phyloP scores from a whole-genome alignment of 2,113 vertebrate genomes.

The Acrocephalus arundinaceus region DNA sequence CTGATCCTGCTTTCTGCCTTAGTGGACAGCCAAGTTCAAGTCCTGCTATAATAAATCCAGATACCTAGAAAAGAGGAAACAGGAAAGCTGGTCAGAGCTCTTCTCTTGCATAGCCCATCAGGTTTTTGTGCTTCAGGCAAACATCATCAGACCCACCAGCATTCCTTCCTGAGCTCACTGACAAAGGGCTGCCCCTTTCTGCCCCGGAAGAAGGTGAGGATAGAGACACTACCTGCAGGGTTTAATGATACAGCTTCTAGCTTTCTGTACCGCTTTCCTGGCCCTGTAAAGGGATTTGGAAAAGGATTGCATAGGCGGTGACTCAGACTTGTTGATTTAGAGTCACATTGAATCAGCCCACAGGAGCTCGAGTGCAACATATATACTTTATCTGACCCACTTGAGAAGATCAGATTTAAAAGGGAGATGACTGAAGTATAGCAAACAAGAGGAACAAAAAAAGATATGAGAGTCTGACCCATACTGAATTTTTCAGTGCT shows the following conservation, averaged over 20 bases:
- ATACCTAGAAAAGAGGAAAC: not conserved
- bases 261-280: not conserved
- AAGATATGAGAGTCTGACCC: not conserved
- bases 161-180: accelerated
- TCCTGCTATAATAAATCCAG: not conserved
- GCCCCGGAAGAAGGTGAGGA: not conserved
- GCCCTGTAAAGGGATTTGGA: not conserved
- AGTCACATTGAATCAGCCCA: not conserved
- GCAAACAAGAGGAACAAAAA: not conserved
- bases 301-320: not conserved
- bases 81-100: not conserved
- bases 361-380: not conserved
- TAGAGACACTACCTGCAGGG: not conserved
- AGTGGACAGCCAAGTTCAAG: not conserved
- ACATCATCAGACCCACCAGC: not conserved
- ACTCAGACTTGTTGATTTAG: constrained; percentile 52
- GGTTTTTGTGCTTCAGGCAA: not conserved
- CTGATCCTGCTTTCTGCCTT: not conserved
- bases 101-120: not conserved
- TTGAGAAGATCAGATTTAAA: constrained; percentile 18
- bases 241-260: not conserved
- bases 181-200: not conserved
- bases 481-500: not conserved
- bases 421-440: constrained; percentile 9
- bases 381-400: not conserved